phyloP scores from a whole-genome alignment of 2,888 invertebrate species.

The Trichogramma evanescens region DNA sequence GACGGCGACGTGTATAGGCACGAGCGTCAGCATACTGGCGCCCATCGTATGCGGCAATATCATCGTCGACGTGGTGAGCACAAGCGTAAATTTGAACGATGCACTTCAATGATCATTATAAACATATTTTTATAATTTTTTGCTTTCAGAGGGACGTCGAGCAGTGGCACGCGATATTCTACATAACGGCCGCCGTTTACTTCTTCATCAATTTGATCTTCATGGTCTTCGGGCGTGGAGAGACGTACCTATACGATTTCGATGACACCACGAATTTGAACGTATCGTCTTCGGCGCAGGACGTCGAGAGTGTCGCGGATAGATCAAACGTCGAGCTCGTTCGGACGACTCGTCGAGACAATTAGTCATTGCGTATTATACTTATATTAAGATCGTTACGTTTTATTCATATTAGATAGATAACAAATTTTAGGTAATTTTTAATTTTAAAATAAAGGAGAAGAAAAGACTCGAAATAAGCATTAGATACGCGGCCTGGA shows the following conservation, averaged over 20 bases:
- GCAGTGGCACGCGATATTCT: slow-evolving; percentile 61
- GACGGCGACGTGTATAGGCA: slow-evolving; percentile 47
- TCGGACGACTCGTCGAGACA: no score
- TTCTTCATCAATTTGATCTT: slow-evolving; percentile 57
- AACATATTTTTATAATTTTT: neutral
- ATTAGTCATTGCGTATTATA: no score
- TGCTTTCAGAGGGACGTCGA: slow-evolving; percentile 48
- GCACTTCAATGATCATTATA: neutral
- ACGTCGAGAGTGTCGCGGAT: no score
- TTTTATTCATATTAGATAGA: no score
- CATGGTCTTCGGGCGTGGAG: slow-evolving; percentile 38
- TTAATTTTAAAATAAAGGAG: no score
- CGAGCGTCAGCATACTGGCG: slow-evolving; percentile 45
- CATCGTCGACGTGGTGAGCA: slow-evolving; percentile 35
- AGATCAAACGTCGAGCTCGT: no score
- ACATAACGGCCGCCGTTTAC: slow-evolving; percentile 56
- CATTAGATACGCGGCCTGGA: no score
- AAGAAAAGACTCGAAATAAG: no score
- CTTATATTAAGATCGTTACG: no score
- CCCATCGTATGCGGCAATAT: slow-evolving; percentile 44
- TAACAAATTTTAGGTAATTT: no score
- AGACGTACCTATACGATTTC: neutral
- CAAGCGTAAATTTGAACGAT: neutral
- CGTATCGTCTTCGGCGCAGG: no score
- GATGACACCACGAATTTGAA: neutral